Percentiles rank a stretch among this genome's conserved stretches.
Evolutionary conservation across 2,797 vertebrate species (phyloP).

Genomic region (Enteromius paludinosus): DNA sequence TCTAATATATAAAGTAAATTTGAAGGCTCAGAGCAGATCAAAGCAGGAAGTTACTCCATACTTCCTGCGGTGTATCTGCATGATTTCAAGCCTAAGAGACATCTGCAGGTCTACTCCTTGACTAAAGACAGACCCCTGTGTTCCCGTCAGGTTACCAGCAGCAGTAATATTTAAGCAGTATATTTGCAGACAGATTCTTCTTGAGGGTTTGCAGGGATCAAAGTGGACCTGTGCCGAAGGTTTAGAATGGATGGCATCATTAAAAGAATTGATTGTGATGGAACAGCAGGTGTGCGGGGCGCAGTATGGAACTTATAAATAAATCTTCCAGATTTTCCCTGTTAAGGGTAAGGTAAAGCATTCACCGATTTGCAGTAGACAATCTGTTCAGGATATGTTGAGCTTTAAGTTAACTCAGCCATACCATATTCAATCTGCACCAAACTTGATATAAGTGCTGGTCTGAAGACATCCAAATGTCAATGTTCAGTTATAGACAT

Average conservation of each 20-base stretch:
- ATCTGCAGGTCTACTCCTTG: background rate
- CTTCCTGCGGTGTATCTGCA: conserved; percentile 5
- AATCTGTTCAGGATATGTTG: conserved; percentile 41
- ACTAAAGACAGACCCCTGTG: conserved; percentile 6
- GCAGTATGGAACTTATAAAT: background rate
- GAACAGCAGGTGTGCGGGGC: background rate
- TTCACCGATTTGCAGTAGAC: conserved; percentile 39
- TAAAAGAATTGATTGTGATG: background rate
- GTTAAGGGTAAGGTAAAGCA: background rate
- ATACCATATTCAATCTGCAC: no score
- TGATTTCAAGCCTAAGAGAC: conserved; percentile 1
- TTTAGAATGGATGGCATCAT: background rate
- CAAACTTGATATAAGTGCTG: no score
- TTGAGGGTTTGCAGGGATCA: background rate
- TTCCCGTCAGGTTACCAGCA: background rate
- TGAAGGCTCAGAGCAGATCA: background rate
- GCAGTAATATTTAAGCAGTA: conserved; percentile 2
- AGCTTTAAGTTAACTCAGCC: no score
- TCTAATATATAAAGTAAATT: background rate
- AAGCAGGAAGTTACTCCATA: background rate
- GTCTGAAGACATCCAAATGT: no score
- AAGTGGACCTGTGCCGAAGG: background rate
- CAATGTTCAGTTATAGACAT: no score
- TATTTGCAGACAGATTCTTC: background rate
- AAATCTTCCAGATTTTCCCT: background rate